These are phyloP conservation scores for Dendrocopos noguchii DNA, from an alignment of 2,113 vertebrate species.

Conservation along the genomic window DNA sequence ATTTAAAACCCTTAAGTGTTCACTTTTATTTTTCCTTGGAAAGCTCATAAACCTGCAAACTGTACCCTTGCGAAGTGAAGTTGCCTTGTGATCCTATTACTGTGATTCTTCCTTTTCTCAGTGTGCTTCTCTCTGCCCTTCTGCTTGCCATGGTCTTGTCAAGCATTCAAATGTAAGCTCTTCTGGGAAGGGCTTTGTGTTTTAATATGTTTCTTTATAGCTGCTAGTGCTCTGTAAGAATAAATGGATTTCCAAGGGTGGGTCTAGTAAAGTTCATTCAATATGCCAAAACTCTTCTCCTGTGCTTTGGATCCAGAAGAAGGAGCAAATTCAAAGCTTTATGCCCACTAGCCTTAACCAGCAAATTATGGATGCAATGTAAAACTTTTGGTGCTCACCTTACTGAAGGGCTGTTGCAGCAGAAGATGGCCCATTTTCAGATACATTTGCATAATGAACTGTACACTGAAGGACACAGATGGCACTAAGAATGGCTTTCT, in stretches of 20 bases:
- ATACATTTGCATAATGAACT: neutral
- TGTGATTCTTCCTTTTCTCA: conserved; percentile 5
- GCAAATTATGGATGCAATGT: neutral
- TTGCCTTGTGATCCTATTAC: conserved; percentile 29
- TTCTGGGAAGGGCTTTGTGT: neutral
- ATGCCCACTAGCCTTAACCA: neutral
- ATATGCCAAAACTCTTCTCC: neutral
- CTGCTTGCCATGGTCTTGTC: neutral
- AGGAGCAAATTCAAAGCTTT: neutral
- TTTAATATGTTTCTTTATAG: conserved; percentile 37
- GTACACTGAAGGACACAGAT: neutral
- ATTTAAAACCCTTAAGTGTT: conserved; percentile 39
- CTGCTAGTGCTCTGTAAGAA: neutral
- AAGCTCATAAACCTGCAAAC: conserved; percentile 18
- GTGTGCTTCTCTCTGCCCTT: neutral
- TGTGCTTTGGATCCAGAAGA: neutral
- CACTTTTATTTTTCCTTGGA: conserved; percentile 30
- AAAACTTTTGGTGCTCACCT: neutral
- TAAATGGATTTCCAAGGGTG: conserved; percentile 11
- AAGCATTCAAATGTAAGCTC: conserved; percentile 22
- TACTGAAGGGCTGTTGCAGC: neutral
- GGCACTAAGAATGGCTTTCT: neutral
- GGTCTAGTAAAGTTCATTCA: neutral
- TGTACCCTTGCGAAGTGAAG: conserved; percentile 3
- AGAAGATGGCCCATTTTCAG: neutral